Base-by-base conservation (phyloP, 2,797 vertebrate species). In the Tenualosa ilisha region DNA sequence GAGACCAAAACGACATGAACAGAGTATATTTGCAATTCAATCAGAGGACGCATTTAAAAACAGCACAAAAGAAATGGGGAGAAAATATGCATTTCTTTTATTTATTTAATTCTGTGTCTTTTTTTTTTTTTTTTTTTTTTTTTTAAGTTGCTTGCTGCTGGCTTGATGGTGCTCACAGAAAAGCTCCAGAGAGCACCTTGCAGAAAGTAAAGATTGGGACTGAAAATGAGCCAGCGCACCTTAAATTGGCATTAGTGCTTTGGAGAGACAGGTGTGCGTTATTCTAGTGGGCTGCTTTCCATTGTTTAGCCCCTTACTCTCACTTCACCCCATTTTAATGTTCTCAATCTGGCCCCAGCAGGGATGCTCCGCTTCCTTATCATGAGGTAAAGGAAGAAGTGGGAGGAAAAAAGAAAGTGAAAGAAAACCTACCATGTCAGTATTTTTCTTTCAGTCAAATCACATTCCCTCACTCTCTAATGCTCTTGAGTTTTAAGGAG, bases 1-100 rank as follows among this genome's bases (percentile, higher is more conserved):
- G 79, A 84, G 85, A 89, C 83, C 82, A 84, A 81, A 63, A 15
- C 2, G 63, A 82, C 53, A 86, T 31, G 37, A 83, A 72, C 13
- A 11, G 86, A 63, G 6, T 37, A 2, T 15, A 84, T 88, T 87
- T 88, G 85, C 84, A 86, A 83, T 88, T 90, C 88, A 89, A 84
- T 91, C 82, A 87, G 84, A 24, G 22, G 49, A 65, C 46, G 53
- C 82, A 59, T 85, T 87, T 81, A 82, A 83, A 83, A 83, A 84
- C 59, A 54, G 63, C 82, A 84, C 72, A 88, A 82, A 84, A 49
- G 17, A 85, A 75, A 61, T 37, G 46, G 65, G 81, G 46, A 86
- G 24, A 20, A 82, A 87, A 83, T 79, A 79, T 43, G 17, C 37
- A 46, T 79, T 79, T 68, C 50, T 51, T 79, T 75, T 43, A 79